A percentile compares a stretch with the other conserved stretches of the same genome.
phyloP scores from a whole-genome alignment of 2,797 vertebrate species.

The Scolopax bukidnonensis region DNA sequence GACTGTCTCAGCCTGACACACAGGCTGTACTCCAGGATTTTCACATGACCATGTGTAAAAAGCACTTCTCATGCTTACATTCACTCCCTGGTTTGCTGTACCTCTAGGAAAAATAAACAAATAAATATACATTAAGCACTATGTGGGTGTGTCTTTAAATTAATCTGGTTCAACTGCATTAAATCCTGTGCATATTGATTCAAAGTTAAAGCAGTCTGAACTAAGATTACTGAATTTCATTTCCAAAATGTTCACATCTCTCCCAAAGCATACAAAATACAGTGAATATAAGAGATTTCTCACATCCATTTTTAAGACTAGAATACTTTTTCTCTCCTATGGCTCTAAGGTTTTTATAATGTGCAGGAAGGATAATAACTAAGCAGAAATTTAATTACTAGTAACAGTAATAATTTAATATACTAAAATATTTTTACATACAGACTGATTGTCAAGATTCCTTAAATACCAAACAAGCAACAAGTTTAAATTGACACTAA shows the following conservation, averaged over 20 bases:
- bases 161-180: not conserved
- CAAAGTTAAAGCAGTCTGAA: not conserved
- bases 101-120: not conserved
- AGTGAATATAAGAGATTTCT: not conserved
- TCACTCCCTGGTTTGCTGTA: not conserved
- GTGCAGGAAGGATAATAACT: not conserved
- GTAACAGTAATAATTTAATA: not conserved
- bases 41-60: not conserved
- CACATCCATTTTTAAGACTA: not conserved
- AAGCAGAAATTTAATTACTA: not conserved
- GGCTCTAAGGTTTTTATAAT: not conserved
- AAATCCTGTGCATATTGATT: not conserved
- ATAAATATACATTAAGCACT: not conserved
- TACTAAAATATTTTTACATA: not conserved
- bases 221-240: not conserved
- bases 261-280: not conserved
- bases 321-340: not conserved
- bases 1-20: not conserved
- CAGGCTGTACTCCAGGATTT: fast-evolving
- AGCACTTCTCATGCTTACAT: not conserved
- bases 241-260: not conserved
- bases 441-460: not conserved
- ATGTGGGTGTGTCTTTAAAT: not conserved
- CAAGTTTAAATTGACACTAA: not conserved
- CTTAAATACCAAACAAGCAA: not conserved